Evolutionary conservation across 2,797 vertebrate genomes (phyloP).

Genomic region (Spheniscus humboldti): DNA sequence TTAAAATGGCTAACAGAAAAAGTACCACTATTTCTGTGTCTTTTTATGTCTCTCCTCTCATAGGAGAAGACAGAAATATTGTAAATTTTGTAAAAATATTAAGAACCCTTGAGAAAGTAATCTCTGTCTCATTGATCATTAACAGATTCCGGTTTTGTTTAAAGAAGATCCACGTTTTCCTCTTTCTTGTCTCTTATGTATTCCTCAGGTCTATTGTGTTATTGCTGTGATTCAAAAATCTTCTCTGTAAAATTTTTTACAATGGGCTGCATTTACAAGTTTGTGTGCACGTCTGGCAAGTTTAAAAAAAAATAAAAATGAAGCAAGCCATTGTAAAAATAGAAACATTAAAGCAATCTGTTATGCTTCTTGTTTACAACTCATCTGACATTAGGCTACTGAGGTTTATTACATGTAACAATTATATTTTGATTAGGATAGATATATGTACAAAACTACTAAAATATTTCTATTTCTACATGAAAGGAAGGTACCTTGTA

Average conservation of each 20-base stretch:
- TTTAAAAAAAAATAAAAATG: neutral
- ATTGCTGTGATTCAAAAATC: neutral
- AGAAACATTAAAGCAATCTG: constrained; percentile 43
- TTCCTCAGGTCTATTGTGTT: neutral
- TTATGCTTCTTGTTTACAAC: constrained; percentile 49
- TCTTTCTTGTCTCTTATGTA: neutral
- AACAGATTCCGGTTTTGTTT: neutral
- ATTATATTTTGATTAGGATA: constrained; percentile 50
- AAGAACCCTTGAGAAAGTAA: neutral
- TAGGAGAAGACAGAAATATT: neutral
- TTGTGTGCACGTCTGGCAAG: neutral
- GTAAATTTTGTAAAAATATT: neutral
- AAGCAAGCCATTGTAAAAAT: constrained; percentile 12
- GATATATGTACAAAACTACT: neutral
- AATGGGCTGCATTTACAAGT: neutral
- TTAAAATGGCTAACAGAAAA: neutral
- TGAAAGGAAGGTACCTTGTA: constrained; percentile 2
- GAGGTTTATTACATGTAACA: constrained; percentile 39
- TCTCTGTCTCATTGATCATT: neutral
- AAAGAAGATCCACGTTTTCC: neutral
- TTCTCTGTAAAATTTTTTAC: neutral
- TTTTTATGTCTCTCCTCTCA: neutral
- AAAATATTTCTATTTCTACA: neutral
- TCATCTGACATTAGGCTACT: constrained; percentile 13
- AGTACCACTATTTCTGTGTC: neutral